These are phyloP conservation scores for Hirtodrosophila histrioides DNA, from an alignment of 2,888 invertebrate species.

Conservation along the genomic window DNA sequence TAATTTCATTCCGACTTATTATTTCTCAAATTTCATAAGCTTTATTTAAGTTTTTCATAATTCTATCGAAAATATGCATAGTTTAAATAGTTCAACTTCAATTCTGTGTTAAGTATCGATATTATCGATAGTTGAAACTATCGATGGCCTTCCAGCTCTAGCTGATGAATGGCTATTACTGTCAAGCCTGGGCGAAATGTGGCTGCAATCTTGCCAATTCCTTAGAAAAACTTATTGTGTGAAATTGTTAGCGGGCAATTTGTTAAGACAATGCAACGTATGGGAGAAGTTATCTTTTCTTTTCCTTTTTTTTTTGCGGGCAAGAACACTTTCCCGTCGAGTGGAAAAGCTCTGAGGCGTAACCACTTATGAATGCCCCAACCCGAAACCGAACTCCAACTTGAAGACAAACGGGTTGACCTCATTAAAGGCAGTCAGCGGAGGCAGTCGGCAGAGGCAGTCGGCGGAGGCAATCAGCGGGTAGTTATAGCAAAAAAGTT, in stretches of 20 bases:
- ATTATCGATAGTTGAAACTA: too few species aligned
- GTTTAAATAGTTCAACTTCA: too few species aligned
- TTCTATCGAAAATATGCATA: too few species aligned
- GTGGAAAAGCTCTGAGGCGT: conserved; percentile 61
- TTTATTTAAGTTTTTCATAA: too few species aligned
- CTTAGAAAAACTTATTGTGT: conserved; percentile 47
- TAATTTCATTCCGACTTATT: too few species aligned
- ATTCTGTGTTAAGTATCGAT: too few species aligned
- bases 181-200: conserved; percentile 22
- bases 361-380: conserved; percentile 56
- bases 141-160: too few species aligned
- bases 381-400: conserved; percentile 17
- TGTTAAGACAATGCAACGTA: conserved; percentile 46
- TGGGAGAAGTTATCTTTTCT: conserved; percentile 4
- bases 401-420: conserved; percentile 60
- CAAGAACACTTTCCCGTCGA: conserved; percentile 68
- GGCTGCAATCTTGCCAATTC: conserved; percentile 10
- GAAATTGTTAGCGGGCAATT: conserved; percentile 50
- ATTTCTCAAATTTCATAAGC: too few species aligned
- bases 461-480: conserved; percentile 55
- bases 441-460: conserved; percentile 36
- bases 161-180: conserved; percentile 2
- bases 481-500: conserved; percentile 25
- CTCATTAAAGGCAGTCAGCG: conserved; percentile 62
- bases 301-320: conserved; percentile 12